A percentile compares a stretch with the other conserved stretches of the same genome.
These are phyloP conservation scores for Cremastinae sp. DNA, from an alignment of 2,888 invertebrate species.

Conservation along the genomic window DNA sequence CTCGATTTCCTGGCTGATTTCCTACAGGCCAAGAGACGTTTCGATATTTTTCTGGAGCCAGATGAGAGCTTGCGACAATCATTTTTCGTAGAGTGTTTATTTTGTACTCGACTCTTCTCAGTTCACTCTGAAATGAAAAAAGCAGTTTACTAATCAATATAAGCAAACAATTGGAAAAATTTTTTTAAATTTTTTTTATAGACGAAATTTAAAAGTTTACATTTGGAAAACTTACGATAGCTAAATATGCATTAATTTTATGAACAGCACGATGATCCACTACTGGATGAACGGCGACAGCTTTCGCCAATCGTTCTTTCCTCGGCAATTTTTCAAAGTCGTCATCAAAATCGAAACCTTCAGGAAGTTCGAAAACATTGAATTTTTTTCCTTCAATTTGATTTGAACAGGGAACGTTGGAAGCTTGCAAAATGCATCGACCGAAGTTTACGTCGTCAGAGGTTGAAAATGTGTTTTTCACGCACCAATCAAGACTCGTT, in stretches of 20 bases:
- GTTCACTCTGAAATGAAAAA: slow-evolving; percentile 75
- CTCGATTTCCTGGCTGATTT: slow-evolving; percentile 84
- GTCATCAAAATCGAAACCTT: slow-evolving; percentile 77
- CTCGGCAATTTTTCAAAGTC: slow-evolving; percentile 78
- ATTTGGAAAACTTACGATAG: slow-evolving; percentile 82
- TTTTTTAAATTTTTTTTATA: neutral
- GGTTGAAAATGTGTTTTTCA: slow-evolving; percentile 90
- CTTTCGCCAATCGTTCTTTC: slow-evolving; percentile 81
- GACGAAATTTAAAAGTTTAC: slow-evolving; percentile 67
- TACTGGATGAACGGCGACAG: slow-evolving; percentile 86
- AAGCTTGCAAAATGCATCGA: slow-evolving; percentile 89
- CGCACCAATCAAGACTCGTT: slow-evolving; percentile 92
- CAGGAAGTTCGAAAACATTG: slow-evolving; percentile 65
- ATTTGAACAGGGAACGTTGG: slow-evolving; percentile 84
- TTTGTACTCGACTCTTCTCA: slow-evolving; percentile 76
- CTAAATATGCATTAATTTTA: slow-evolving; percentile 87
- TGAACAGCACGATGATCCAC: slow-evolving; percentile 84
- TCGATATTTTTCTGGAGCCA: slow-evolving; percentile 78
- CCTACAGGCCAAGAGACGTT: slow-evolving; percentile 88
- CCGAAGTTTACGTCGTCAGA: slow-evolving; percentile 93
- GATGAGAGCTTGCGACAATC: slow-evolving; percentile 79
- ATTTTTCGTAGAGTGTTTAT: slow-evolving; percentile 80
- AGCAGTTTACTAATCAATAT: too few species aligned
- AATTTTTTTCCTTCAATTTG: slow-evolving; percentile 81
- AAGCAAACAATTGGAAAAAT: too few species aligned